phyloP scores from a whole-genome alignment of 2,113 vertebrate genomes.

The Prunella himalayana region DNA sequence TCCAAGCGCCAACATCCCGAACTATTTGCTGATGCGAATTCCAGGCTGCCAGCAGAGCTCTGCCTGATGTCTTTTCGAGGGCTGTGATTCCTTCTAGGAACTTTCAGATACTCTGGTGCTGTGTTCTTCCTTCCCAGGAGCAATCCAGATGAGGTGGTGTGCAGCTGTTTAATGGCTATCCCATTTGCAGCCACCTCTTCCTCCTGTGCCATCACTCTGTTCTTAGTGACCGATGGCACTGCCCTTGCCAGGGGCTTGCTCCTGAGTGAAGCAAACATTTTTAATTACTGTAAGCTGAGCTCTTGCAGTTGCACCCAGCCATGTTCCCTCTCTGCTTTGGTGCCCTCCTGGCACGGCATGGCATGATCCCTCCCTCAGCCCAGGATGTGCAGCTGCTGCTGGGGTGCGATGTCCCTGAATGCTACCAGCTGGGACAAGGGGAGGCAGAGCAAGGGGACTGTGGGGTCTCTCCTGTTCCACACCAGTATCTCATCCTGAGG shows the following conservation, averaged over 20 bases:
- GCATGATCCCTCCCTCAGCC: fast-evolving
- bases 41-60: neutral
- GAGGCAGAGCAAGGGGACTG: neutral
- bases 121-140: neutral
- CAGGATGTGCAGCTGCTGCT: neutral
- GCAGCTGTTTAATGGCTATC: constrained; percentile 16
- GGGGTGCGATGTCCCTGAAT: neutral
- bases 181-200: constrained; percentile 18
- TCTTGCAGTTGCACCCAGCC: neutral
- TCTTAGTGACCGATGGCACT: constrained; percentile 8
- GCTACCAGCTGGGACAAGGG: neutral
- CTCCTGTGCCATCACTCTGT: constrained; percentile 30
- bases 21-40: neutral
- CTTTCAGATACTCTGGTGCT: neutral
- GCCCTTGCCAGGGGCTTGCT: neutral
- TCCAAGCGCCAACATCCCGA: neutral
- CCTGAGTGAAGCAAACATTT: neutral
- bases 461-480: neutral
- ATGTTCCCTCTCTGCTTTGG: neutral
- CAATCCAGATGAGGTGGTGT: neutral
- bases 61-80: neutral
- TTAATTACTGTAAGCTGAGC: neutral
- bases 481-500: neutral
- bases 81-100: constrained; percentile 37
- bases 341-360: fast-evolving